These are phyloP conservation scores for Rhinogobius similis DNA, from an alignment of 2,113 vertebrate genomes.

Conservation along the genomic window DNA sequence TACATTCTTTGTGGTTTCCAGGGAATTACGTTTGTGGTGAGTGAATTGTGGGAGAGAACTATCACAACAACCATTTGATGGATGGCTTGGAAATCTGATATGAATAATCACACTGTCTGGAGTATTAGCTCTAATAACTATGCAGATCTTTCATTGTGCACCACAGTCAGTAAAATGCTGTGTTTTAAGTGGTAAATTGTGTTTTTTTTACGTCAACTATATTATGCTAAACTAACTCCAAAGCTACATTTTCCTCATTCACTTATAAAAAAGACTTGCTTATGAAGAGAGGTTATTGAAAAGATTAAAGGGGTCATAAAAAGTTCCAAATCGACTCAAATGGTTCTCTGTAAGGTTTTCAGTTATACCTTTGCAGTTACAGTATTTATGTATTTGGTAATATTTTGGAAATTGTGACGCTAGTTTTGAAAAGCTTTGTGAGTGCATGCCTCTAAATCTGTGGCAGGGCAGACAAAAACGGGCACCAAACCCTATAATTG, in stretches of 20 bases:
- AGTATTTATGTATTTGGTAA: slow-evolving; percentile 9
- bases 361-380: not conserved
- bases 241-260: not conserved
- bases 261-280: not conserved
- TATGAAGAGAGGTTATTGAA: not conserved
- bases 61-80: slow-evolving; percentile 7
- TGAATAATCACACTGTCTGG: not conserved
- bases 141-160: not conserved
- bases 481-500: not conserved
- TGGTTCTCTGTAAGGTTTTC: not conserved
- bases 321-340: not conserved
- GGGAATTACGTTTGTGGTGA: slow-evolving; percentile 10
- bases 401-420: slow-evolving; percentile 1
- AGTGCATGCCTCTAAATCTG: not conserved
- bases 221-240: not conserved
- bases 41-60: slow-evolving; percentile 10
- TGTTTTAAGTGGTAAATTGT: not conserved
- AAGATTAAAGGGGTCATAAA: not conserved
- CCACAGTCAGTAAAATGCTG: not conserved
- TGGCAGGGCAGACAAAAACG: slow-evolving; percentile 7
- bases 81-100: not conserved
- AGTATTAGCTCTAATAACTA: slow-evolving; percentile 6
- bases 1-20: slow-evolving; percentile 11
- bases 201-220: not conserved
- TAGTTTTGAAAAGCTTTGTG: slow-evolving; percentile 8